A percentile compares a stretch with the other conserved stretches of the same genome.
phyloP scores from a whole-genome alignment of 2,113 vertebrate species.

The Ophiodon elongatus region DNA sequence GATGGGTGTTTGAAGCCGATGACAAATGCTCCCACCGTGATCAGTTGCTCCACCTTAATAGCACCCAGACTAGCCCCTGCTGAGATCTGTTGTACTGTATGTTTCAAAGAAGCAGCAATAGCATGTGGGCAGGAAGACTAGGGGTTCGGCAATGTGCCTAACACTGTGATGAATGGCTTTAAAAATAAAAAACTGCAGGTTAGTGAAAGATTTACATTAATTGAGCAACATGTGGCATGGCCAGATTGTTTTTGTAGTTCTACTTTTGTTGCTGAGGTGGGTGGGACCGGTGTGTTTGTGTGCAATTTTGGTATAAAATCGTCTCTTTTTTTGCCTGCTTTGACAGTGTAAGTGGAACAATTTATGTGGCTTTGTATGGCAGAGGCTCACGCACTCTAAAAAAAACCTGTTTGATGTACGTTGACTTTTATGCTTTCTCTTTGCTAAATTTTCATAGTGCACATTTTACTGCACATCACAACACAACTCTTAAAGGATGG shows the following conservation, averaged over 20 bases:
- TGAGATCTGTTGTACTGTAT: neutral
- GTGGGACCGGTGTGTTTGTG: neutral
- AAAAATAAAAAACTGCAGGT: neutral
- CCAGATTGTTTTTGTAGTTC: neutral
- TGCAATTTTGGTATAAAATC: too few species aligned
- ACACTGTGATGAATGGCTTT: neutral
- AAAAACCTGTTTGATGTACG: too few species aligned
- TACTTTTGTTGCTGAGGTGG: neutral
- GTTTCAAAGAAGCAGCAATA: neutral
- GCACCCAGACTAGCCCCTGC: neutral
- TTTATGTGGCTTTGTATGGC: too few species aligned
- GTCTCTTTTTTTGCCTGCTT: too few species aligned
- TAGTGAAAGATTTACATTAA: neutral
- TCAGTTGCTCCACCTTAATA: neutral
- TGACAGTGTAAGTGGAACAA: too few species aligned
- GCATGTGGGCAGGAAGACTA: neutral
- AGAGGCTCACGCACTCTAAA: too few species aligned
- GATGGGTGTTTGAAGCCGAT: neutral
- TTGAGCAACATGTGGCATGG: neutral
- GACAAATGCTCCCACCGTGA: slow-evolving; percentile 12
- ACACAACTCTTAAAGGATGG: too few species aligned
- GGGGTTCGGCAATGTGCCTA: neutral
- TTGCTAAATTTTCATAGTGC: too few species aligned
- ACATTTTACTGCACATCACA: too few species aligned
- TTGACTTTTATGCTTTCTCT: too few species aligned